A percentile compares a stretch with the other conserved stretches of the same genome.
Evolutionary conservation across 1,140 invertebrate genomes (phyloP).

Genomic region (Temnothorax longispinosus): DNA sequence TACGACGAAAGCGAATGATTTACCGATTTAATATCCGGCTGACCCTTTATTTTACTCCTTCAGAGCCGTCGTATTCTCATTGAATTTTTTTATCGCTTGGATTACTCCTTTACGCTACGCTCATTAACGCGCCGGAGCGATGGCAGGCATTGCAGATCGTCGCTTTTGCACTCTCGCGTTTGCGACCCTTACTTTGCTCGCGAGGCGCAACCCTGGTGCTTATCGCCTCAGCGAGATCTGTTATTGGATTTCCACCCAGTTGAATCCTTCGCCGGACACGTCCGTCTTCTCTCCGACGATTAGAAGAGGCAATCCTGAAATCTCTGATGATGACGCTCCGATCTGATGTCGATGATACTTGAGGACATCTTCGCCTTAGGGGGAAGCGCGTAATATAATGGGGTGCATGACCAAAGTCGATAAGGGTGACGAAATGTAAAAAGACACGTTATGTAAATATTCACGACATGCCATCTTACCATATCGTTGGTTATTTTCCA

Average conservation of each 20-base stretch:
- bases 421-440: constrained; percentile 10
- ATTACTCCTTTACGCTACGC: background rate
- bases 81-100: constrained; percentile 22
- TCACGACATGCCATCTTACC: background rate
- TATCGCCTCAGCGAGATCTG: constrained; percentile 54
- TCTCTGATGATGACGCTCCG: constrained; percentile 54
- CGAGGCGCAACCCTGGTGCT: constrained; percentile 29
- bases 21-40: constrained; percentile 42
- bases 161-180: constrained; percentile 9
- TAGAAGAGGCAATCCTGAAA: constrained; percentile 56
- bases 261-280: constrained; percentile 41
- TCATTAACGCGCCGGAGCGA: constrained; percentile 24
- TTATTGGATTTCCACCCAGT: constrained; percentile 74
- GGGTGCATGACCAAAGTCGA: constrained; percentile 32
- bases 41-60: background rate
- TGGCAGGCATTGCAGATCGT: constrained; percentile 2
- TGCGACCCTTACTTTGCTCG: constrained; percentile 16
- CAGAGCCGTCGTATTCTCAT: background rate
- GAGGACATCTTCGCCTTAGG: constrained; percentile 32
- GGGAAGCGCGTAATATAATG: constrained; percentile 10
- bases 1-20: constrained; percentile 35
- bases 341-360: constrained; percentile 57
- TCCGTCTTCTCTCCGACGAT: constrained; percentile 55
- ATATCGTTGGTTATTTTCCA: background rate
- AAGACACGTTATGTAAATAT: constrained; percentile 8